Percentiles rank a stretch among this genome's conserved stretches.
phyloP scores from a whole-genome alignment of 2,113 vertebrate genomes.

The Oceanodroma tethys region DNA sequence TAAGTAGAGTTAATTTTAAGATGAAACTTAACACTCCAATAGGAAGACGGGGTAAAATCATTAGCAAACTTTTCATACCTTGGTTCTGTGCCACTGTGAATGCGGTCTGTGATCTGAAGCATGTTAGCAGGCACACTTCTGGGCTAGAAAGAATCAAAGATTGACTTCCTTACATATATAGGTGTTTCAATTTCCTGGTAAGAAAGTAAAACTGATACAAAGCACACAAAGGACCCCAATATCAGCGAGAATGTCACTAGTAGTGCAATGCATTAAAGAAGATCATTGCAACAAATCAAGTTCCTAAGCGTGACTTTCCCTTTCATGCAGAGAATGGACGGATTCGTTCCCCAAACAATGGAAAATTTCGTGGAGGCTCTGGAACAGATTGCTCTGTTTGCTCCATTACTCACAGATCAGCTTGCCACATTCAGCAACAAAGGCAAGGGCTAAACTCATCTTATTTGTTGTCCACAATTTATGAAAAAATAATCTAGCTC shows the following conservation, averaged over 20 bases:
- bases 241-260: background rate
- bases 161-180: background rate
- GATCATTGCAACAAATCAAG: conserved; percentile 39
- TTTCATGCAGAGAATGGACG: conserved; percentile 55
- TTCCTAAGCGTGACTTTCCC: conserved; percentile 48
- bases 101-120: background rate
- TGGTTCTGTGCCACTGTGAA: background rate
- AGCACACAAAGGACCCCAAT: conserved; percentile 23
- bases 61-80: background rate
- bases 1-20: background rate
- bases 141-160: background rate
- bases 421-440: conserved; percentile 26
- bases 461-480: conserved; percentile 50
- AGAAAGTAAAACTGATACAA: conserved; percentile 39
- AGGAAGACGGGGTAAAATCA: background rate
- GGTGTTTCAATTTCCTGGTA: conserved; percentile 8
- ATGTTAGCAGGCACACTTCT: background rate
- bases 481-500: conserved; percentile 64
- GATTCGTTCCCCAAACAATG: conserved; percentile 59
- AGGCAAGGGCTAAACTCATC: conserved; percentile 51
- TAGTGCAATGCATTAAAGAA: background rate
- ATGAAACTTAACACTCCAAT: background rate
- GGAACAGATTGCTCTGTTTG: conserved; percentile 57
- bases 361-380: conserved; percentile 32
- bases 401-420: conserved; percentile 58